phyloP scores from a whole-genome alignment of 2,113 vertebrate genomes.

The Hippocampus mohnikei region DNA sequence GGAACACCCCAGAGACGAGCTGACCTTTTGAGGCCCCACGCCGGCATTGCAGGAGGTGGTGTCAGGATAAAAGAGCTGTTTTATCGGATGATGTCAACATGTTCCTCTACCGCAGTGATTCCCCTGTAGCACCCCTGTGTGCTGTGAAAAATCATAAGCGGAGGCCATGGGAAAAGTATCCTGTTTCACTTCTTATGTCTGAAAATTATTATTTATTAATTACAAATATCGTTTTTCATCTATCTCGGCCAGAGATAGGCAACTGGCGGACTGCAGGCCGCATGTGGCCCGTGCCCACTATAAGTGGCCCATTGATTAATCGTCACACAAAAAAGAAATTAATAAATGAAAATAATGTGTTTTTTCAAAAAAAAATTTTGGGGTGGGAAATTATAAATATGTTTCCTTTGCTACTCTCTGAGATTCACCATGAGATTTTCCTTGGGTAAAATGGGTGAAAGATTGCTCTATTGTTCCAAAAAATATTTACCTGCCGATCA shows the following conservation, averaged over 20 bases:
- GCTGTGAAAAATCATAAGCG: neutral
- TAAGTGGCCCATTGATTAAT: too few species aligned
- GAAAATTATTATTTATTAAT: neutral
- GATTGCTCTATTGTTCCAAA: neutral
- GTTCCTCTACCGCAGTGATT: slow-evolving; percentile 3
- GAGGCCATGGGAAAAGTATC: neutral
- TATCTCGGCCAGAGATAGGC: neutral
- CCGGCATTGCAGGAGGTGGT: slow-evolving; percentile 14
- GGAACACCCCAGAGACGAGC: neutral
- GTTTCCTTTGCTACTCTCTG: too few species aligned
- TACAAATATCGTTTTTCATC: neutral
- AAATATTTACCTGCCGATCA: slow-evolving; percentile 87
- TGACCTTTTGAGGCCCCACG: slow-evolving; percentile 12
- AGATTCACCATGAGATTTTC: neutral
- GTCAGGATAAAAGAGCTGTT: slow-evolving; percentile 18
- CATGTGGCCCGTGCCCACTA: too few species aligned
- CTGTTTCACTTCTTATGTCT: neutral
- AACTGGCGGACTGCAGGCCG: too few species aligned
- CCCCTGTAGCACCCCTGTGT: neutral
- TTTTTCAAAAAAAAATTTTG: too few species aligned
- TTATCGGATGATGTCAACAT: slow-evolving; percentile 12
- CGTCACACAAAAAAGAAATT: too few species aligned
- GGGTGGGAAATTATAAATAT: too few species aligned
- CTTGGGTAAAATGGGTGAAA: neutral
- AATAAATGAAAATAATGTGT: too few species aligned